phyloP scores from a whole-genome alignment of 2,888 invertebrate species.

The Buathra laborator region DNA sequence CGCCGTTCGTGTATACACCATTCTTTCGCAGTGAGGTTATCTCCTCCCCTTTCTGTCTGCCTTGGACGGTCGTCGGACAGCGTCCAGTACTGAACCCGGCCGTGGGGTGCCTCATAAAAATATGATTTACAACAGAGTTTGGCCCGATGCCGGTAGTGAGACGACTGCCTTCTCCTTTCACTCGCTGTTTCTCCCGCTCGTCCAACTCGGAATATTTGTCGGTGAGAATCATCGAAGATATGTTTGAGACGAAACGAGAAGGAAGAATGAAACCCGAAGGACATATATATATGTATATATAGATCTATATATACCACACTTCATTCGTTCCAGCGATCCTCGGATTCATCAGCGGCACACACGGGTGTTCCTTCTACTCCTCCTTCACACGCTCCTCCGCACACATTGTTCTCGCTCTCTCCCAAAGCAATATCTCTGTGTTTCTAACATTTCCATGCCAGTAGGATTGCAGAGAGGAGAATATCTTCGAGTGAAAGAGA shows the following conservation, averaged over 20 bases:
- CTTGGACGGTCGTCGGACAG: conserved; percentile 47
- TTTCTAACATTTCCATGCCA: conserved; percentile 4
- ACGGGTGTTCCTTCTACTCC: conserved; percentile 33
- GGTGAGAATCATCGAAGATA: conserved; percentile 37
- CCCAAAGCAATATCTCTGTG: background rate
- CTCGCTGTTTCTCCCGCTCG: conserved; percentile 31
- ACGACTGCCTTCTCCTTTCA: conserved; percentile 70
- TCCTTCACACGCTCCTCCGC: conserved; percentile 19
- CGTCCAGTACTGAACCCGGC: conserved; percentile 71
- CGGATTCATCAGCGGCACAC: conserved; percentile 68
- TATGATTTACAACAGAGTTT: conserved; percentile 79
- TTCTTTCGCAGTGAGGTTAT: conserved; percentile 71
- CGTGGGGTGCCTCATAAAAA: conserved; percentile 81
- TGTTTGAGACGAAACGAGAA: conserved; percentile 21
- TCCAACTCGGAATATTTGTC: conserved; percentile 30
- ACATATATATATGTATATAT: conserved; percentile 23
- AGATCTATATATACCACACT: background rate
- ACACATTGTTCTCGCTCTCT: conserved; percentile 24
- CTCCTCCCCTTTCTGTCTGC: conserved; percentile 49
- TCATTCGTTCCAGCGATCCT: conserved; percentile 66
- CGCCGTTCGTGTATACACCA: conserved; percentile 73
- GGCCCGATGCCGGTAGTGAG: conserved; percentile 67
- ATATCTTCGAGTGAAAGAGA: conserved; percentile 8
- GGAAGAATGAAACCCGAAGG: conserved; percentile 33
- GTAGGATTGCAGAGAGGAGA: conserved; percentile 7